phyloP scores from a whole-genome alignment of 2,888 invertebrate species.

The Machimus atricapillus region DNA sequence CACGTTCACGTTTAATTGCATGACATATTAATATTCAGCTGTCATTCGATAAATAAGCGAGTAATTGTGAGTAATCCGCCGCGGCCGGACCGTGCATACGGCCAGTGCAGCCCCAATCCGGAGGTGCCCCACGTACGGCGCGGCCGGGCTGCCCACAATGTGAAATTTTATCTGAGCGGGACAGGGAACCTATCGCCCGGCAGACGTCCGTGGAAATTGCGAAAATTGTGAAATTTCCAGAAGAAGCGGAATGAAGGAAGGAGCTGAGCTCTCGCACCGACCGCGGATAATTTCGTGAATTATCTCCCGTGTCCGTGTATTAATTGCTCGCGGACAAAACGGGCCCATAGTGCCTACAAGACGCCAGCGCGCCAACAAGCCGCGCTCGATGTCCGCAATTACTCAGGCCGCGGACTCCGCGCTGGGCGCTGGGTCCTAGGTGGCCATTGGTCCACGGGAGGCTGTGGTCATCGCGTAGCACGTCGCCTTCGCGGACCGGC shows the following conservation, averaged over 20 bases:
- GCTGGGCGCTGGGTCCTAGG: not conserved
- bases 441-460: not conserved
- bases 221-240: slow-evolving; percentile 31
- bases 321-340: slow-evolving; percentile 59
- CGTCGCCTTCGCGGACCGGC: not conserved
- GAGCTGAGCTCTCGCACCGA: not conserved
- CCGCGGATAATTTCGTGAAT: slow-evolving; percentile 38
- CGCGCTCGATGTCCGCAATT: slow-evolving; percentile 42
- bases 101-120: not conserved
- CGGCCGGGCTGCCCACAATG: slow-evolving; percentile 12
- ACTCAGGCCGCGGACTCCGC: not conserved
- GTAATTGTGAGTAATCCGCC: slow-evolving; percentile 47
- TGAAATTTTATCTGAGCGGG: slow-evolving; percentile 20
- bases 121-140: not conserved
- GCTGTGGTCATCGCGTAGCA: not conserved
- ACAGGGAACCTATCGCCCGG: not conserved
- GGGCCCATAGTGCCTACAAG: slow-evolving; percentile 39
- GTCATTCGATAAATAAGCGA: slow-evolving; percentile 52
- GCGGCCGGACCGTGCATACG: not conserved
- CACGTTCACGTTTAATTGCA: slow-evolving; percentile 51
- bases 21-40: slow-evolving; percentile 52
- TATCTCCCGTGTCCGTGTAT: slow-evolving; percentile 52
- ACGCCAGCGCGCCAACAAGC: not conserved
- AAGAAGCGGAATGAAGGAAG: slow-evolving; percentile 5
- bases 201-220: slow-evolving; percentile 28